A percentile compares a stretch with the other conserved stretches of the same genome.
Evolutionary conservation across 2,888 invertebrate genomes (phyloP).

Genomic region (Oligia strigilis): DNA sequence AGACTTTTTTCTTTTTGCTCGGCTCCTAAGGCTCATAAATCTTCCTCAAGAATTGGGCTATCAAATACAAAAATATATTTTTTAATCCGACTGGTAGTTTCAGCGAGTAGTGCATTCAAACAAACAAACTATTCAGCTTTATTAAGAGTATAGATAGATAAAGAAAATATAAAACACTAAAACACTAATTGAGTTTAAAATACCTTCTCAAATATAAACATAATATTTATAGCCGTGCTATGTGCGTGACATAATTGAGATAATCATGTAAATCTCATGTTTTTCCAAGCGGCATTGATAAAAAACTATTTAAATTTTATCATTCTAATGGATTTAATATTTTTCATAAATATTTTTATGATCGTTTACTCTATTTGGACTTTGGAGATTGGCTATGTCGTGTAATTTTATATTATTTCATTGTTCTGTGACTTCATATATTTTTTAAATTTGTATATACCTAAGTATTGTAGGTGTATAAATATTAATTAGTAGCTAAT

Average conservation of each 20-base stretch:
- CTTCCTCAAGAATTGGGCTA: neutral
- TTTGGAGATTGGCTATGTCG: neutral
- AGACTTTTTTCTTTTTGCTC: neutral
- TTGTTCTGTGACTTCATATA: neutral
- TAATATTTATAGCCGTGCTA: too few relatives aligned
- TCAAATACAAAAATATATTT: neutral
- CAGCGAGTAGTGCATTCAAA: neutral
- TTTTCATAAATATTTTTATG: neutral
- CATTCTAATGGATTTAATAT: neutral
- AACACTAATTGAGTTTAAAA: neutral
- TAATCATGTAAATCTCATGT: slow-evolving; percentile 1
- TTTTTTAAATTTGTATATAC: neutral
- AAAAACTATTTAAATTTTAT: neutral
- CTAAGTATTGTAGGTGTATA: neutral
- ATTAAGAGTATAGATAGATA: neutral
- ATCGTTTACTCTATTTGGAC: neutral
- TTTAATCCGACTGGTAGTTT: neutral
- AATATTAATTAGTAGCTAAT: neutral
- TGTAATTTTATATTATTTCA: neutral
- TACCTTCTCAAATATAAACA: neutral
- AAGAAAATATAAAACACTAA: neutral
- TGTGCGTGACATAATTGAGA: neutral
- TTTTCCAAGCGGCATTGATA: neutral
- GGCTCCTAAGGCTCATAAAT: too few relatives aligned
- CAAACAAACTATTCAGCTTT: neutral